A percentile compares a stretch with the other conserved stretches of the same genome.
These are phyloP conservation scores for Trididemnum miniatum DNA, from an alignment of 23 tunicate species.

Conservation along the genomic window DNA sequence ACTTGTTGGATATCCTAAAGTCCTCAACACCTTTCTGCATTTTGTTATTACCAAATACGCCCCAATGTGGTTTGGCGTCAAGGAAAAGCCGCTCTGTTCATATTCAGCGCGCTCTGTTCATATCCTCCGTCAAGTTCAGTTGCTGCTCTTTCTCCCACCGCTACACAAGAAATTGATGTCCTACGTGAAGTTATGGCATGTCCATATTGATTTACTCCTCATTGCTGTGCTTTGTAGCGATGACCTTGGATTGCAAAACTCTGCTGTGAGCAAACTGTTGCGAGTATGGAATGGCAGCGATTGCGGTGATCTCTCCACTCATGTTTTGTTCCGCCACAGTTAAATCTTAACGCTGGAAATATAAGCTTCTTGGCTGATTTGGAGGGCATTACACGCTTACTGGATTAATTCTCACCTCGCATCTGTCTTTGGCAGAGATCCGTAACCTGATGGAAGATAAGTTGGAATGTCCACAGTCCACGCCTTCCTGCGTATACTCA, in stretches of 20 bases:
- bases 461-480: neutral
- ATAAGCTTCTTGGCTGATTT: conserved; percentile 1
- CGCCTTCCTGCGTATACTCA: conserved; percentile 5
- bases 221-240: conserved; percentile 1
- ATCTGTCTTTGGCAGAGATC: neutral
- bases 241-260: neutral
- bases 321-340: conserved; percentile 1
- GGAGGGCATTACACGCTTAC: neutral
- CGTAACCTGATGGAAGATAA: neutral
- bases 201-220: conserved; percentile 3
- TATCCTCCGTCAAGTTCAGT: conserved; percentile 18
- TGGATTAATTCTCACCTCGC: neutral
- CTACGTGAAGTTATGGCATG: conserved; percentile 22
- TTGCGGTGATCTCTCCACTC: neutral
- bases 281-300: conserved; percentile 3
- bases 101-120: conserved; percentile 14
- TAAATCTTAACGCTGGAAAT: conserved; percentile 6
- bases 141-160: conserved; percentile 2
- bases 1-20: neutral
- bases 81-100: neutral
- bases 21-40: neutral
- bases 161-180: neutral
- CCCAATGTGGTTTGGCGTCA: conserved; percentile 15
- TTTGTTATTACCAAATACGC: conserved; percentile 12
- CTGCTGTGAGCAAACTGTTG: conserved; percentile 5